phyloP scores from a whole-genome alignment of 37 sponge, comb jelly and placozoan genomes.

The Axinella damicornis region DNA sequence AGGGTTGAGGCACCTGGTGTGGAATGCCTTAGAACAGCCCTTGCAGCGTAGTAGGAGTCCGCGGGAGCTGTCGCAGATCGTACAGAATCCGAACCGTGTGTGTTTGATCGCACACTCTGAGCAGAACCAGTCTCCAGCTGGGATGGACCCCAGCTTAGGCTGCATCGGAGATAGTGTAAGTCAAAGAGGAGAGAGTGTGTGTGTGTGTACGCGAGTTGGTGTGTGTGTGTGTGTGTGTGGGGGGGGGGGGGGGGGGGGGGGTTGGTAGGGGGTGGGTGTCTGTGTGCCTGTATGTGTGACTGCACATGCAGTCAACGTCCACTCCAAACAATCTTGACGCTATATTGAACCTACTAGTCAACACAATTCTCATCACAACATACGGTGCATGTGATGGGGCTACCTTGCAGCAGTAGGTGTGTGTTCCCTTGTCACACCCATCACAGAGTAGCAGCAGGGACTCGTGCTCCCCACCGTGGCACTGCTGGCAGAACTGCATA shows the following conservation, averaged over 20 bases:
- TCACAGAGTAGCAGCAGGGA: conserved; percentile 90
- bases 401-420: conserved; percentile 97
- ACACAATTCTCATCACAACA: no score
- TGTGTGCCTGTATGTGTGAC: no score
- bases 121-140: conserved; percentile 97
- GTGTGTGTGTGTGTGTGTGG: no score
- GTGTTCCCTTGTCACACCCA: conserved; percentile 90
- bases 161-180: not conserved
- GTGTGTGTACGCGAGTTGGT: no score
- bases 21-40: conserved; percentile 75
- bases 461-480: conserved; percentile 89
- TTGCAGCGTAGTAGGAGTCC: conserved; percentile 71
- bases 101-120: conserved; percentile 44
- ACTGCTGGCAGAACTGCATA: conserved; percentile 84
- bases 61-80: conserved; percentile 58
- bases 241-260: no score
- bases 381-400: not conserved
- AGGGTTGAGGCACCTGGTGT: conserved; percentile 84
- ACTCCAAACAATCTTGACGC: no score
- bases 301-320: no score
- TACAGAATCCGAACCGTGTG: conserved; percentile 37
- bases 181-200: not conserved
- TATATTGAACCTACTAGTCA: no score
- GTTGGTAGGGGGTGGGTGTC: no score
- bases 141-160: conserved; percentile 80